Evolutionary conservation across 2,888 invertebrate species (phyloP).

Genomic region (Andrena minutula): DNA sequence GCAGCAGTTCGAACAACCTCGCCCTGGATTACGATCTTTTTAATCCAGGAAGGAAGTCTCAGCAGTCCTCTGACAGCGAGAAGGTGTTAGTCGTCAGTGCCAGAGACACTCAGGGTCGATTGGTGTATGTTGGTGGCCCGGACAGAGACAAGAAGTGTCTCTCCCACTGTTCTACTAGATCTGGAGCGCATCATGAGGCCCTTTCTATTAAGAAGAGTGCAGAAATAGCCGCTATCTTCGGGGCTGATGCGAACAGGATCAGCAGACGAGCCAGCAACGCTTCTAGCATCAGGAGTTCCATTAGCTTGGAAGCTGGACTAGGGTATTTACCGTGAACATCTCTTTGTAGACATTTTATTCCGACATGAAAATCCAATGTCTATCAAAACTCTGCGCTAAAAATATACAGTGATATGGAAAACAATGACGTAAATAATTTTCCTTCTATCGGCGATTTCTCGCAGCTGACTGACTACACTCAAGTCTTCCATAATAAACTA

Average conservation of each 20-base stretch:
- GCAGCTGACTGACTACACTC: no score
- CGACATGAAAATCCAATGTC: no score
- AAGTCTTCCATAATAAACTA: no score
- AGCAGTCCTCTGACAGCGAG: slow-evolving; percentile 79
- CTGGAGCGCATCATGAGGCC: slow-evolving; percentile 87
- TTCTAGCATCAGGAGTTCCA: slow-evolving; percentile 81
- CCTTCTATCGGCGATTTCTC: no score
- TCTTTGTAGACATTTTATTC: not conserved
- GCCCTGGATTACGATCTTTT: slow-evolving; percentile 92
- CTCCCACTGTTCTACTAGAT: slow-evolving; percentile 64
- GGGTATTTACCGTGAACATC: slow-evolving; percentile 81
- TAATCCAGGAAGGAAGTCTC: slow-evolving; percentile 81
- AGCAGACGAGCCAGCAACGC: slow-evolving; percentile 79
- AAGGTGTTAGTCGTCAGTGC: slow-evolving; percentile 86
- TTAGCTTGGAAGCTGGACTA: slow-evolving; percentile 82
- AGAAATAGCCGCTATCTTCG: slow-evolving; percentile 94
- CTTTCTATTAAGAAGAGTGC: slow-evolving; percentile 95
- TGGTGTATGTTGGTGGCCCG: slow-evolving; percentile 85
- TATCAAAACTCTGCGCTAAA: no score
- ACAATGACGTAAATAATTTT: no score
- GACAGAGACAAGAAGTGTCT: slow-evolving; percentile 76
- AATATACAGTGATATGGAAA: no score
- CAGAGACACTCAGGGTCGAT: slow-evolving; percentile 85
- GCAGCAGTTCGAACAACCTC: slow-evolving; percentile 88
- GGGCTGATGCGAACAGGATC: slow-evolving; percentile 85